These are phyloP conservation scores for Congeria kusceri DNA, from an alignment of 2,888 invertebrate species.

Conservation along the genomic window DNA sequence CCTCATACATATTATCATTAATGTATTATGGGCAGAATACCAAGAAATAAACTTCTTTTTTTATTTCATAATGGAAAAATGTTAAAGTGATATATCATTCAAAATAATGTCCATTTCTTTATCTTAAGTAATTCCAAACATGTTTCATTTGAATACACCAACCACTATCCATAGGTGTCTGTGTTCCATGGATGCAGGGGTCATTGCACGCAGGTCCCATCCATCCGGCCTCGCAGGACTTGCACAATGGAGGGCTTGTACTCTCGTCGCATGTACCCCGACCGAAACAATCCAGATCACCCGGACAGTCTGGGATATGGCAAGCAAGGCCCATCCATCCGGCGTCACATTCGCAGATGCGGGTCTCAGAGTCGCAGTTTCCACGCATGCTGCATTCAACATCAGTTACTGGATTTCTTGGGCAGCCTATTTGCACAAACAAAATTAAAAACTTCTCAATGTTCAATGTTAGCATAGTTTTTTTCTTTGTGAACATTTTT, in stretches of 20 bases:
- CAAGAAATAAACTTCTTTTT: too few species aligned
- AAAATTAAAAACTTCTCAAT: neutral
- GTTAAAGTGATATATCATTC: too few species aligned
- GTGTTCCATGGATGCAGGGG: constrained; percentile 72
- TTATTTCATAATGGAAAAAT: too few species aligned
- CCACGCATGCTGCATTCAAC: constrained; percentile 74
- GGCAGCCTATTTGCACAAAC: constrained; percentile 64
- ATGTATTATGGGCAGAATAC: too few species aligned
- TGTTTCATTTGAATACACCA: neutral
- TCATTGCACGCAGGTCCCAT: constrained; percentile 77
- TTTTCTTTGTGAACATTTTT: neutral
- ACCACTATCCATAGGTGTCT: constrained; percentile 69
- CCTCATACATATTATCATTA: too few species aligned
- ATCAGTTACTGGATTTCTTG: constrained; percentile 64
- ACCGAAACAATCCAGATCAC: constrained; percentile 69
- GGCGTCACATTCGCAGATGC: constrained; percentile 68
- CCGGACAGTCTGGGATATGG: constrained; percentile 74
- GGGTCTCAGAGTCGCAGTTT: constrained; percentile 72
- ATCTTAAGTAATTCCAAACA: too few species aligned
- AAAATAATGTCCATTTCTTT: too few species aligned
- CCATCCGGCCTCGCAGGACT: constrained; percentile 70
- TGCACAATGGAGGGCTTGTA: constrained; percentile 70
- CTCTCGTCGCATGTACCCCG: constrained; percentile 69
- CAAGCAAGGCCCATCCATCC: constrained; percentile 76
- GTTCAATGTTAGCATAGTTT: neutral